Evolutionary conservation across 1,140 invertebrate genomes (phyloP).

Genomic region (Drosophila melanogaster): Release_6_plus_ISO1_MT NT_033777.3:28981501-28982000

Average conservation of each 20-base stretch:
- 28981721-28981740: constrained; percentile 82
- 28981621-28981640: constrained; percentile 20
- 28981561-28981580: not conserved
- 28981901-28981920: constrained; percentile 67
- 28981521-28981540: constrained; percentile 73
- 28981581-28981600: too few relatives aligned
- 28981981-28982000: constrained; percentile 50
- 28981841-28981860: constrained; percentile 76
- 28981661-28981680: constrained; percentile 60
- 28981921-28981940: constrained; percentile 75
- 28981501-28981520: constrained; percentile 82
- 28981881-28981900: constrained; percentile 21
- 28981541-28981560: constrained; percentile 40
- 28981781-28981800: too few relatives aligned
- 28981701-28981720: constrained; percentile 79
- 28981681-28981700: constrained; percentile 80
- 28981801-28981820: constrained; percentile 34
- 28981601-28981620: not conserved
- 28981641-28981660: constrained; percentile 68
- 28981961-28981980: constrained; percentile 74
- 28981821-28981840: constrained; percentile 76
- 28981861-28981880: constrained; percentile 42
- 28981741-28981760: constrained; percentile 71
- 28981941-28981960: constrained; percentile 81
- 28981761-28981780: not conserved